A percentile compares a stretch with the other conserved stretches of the same genome.
These are phyloP conservation scores for Dendrophyllia cribrosa DNA, from an alignment of 64 coral and sea anemone genomes.

Conservation along the genomic window DNA sequence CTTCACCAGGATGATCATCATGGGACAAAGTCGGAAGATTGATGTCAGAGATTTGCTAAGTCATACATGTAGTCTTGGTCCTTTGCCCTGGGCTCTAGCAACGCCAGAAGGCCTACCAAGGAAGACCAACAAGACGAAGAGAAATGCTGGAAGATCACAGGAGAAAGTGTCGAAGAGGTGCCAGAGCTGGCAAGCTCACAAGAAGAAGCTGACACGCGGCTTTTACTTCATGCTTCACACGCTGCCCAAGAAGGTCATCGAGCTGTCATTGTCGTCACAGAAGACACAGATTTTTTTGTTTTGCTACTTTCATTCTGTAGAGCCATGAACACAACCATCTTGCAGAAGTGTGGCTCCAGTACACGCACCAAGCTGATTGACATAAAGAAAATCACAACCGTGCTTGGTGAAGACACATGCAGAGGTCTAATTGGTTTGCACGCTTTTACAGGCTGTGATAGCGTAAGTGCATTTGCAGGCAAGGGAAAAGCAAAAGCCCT, in stretches of 20 bases:
- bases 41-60: constrained; percentile 43
- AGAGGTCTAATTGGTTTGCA: constrained; percentile 39
- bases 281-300: constrained; percentile 61
- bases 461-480: constrained; percentile 49
- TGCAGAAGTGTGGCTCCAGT: constrained; percentile 25
- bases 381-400: background rate
- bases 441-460: constrained; percentile 57
- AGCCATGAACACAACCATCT: constrained; percentile 6
- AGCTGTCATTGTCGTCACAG: constrained; percentile 22
- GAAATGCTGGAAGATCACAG: constrained; percentile 9
- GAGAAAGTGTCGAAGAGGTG: background rate
- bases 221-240: constrained; percentile 43
- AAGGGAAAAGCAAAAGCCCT: constrained; percentile 42
- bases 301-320: constrained; percentile 26
- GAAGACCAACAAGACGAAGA: constrained; percentile 64
- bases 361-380: constrained; percentile 38
- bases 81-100: constrained; percentile 57
- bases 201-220: constrained; percentile 48
- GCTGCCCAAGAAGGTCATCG: constrained; percentile 4
- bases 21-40: constrained; percentile 68
- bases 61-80: constrained; percentile 67
- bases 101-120: constrained; percentile 48
- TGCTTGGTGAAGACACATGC: constrained; percentile 29
- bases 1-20: constrained; percentile 56
- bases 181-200: constrained; percentile 18